Evolutionary conservation across 23 tunicate genomes (phyloP), one percentile per base, ranked within the genome.

Genomic region (Styela plicata): DNA sequence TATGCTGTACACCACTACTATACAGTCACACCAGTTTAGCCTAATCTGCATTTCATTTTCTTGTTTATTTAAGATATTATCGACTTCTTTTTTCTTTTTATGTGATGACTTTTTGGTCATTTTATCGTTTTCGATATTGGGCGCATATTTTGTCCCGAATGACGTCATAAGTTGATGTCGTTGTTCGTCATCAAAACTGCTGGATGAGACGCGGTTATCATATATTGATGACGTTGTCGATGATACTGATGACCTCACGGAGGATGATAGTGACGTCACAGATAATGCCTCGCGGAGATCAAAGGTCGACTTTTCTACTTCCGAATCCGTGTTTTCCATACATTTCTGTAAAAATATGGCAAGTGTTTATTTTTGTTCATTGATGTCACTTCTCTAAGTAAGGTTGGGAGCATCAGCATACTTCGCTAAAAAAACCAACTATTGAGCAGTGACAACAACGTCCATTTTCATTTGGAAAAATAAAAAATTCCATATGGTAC

Each of bases 1-100:
- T 69, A 76, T 76, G 29, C 81, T 76, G 81, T 76, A 76, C 19
- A 76, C 81, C 36, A 76, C 64, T 17, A 76, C 81, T 1, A 76
- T 0, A 17, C 81, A 52, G 26, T 76, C 81, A 21, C 63, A 26
- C 81, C 81, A 76, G 27, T 25, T 37, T 0, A 76, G 64, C 17
- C 81, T 23, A 25, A 27, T 28, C 36, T 76, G 62, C 66, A 37
- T 37, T 52, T 76, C 81, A 53, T 1, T 25, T 67, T 67, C 71
- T 29, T 67, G 17, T 22, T 67, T 67, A 25, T 67, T 67, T 25
- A 25, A 25, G 24, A 18, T 67, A 67, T 67, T 67, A 27, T 25
- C 24, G 0, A 67, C n/a, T 27, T 67, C 71, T 25, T 67, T 25
- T 67, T 67, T 29, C 71, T 67, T 67, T 67, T 67, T 67, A 22